Percentiles rank a stretch among this genome's conserved stretches.
phyloP scores from a whole-genome alignment of 2,797 vertebrate genomes.

The Taeniopygia guttata region DNA sequence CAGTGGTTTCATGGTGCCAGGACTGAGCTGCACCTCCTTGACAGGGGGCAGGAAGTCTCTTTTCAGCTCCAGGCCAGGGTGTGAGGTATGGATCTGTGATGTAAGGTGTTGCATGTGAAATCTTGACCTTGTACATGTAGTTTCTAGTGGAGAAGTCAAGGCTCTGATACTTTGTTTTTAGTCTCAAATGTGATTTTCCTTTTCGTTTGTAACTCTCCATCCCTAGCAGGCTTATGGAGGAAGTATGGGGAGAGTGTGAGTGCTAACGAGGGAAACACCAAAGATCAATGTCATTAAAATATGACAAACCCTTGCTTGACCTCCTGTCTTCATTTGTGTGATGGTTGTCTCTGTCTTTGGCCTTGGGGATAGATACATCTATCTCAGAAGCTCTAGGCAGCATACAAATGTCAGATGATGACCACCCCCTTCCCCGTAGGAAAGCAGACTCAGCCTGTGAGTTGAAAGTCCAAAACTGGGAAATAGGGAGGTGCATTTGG shows the following conservation, averaged over 20 bases:
- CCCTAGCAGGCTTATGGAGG: constrained; percentile 73
- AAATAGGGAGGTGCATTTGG: not conserved
- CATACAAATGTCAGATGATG: not conserved
- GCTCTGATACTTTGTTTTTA: constrained; percentile 80
- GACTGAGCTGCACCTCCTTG: constrained; percentile 55
- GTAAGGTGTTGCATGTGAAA: constrained; percentile 84
- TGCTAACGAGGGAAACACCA: constrained; percentile 82
- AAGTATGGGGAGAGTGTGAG: constrained; percentile 73
- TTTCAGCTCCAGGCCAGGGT: constrained; percentile 69
- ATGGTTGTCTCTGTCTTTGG: not conserved
- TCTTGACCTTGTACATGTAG: constrained; percentile 82
- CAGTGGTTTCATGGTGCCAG: constrained; percentile 55
- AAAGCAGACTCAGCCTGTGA: not conserved
- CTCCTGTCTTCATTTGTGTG: constrained; percentile 55
- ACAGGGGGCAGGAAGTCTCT: constrained; percentile 34
- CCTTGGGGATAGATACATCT: not conserved
- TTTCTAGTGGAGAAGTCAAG: constrained; percentile 83
- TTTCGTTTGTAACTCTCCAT: constrained; percentile 82
- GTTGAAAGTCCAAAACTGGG: not conserved
- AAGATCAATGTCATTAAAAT: constrained; percentile 83
- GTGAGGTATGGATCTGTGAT: constrained; percentile 79
- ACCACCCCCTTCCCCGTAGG: not conserved
- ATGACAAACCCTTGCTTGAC: constrained; percentile 76
- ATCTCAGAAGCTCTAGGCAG: not conserved
- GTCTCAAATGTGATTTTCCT: constrained; percentile 82